Percentiles rank a stretch among this genome's conserved stretches.
These are phyloP conservation scores for Acleris laterana DNA, from an alignment of 2,888 invertebrate species.

Conservation along the genomic window DNA sequence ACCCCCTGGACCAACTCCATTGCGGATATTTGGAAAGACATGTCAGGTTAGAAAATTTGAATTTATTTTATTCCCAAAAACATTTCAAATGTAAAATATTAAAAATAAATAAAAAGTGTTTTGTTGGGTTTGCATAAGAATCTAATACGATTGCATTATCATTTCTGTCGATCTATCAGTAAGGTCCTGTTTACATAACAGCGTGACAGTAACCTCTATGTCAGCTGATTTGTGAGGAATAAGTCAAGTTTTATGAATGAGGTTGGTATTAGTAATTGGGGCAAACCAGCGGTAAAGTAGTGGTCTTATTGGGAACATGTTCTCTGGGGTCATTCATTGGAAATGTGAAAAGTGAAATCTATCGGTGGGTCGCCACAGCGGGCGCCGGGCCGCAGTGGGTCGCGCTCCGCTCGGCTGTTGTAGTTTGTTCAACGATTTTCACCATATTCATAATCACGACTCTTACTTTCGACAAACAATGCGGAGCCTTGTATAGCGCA, in stretches of 20 bases:
- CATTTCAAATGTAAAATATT: conserved; percentile 12
- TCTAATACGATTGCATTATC: conserved; percentile 38
- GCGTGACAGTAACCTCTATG: conserved; percentile 61
- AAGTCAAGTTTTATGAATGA: conserved; percentile 44
- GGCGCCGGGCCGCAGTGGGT: conserved; percentile 65
- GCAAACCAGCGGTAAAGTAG: conserved; percentile 1
- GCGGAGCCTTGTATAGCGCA: conserved; percentile 43
- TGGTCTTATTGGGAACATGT: conserved; percentile 42
- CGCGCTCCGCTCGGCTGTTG: conserved; percentile 68
- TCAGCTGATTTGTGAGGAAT: conserved; percentile 53
- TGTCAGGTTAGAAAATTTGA: conserved; percentile 72
- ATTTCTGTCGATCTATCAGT: conserved; percentile 45
- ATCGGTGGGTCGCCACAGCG: conserved; percentile 42
- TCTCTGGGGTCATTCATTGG: conserved; percentile 52
- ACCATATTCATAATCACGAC: conserved; percentile 67
- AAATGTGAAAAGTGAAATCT: conserved; percentile 80
- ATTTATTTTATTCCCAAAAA: conserved; percentile 25
- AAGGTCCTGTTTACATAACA: conserved; percentile 63
- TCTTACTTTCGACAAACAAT: conserved; percentile 77
- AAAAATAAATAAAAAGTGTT: conserved; percentile 4
- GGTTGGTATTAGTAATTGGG: not conserved
- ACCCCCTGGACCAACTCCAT: conserved; percentile 85
- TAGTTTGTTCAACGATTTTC: conserved; percentile 74
- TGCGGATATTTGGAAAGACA: conserved; percentile 81
- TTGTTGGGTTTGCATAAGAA: not conserved